A percentile compares a stretch with the other conserved stretches of the same genome.
phyloP scores from a whole-genome alignment of 2,113 vertebrate species.

The Antechinus flavipes region DNA sequence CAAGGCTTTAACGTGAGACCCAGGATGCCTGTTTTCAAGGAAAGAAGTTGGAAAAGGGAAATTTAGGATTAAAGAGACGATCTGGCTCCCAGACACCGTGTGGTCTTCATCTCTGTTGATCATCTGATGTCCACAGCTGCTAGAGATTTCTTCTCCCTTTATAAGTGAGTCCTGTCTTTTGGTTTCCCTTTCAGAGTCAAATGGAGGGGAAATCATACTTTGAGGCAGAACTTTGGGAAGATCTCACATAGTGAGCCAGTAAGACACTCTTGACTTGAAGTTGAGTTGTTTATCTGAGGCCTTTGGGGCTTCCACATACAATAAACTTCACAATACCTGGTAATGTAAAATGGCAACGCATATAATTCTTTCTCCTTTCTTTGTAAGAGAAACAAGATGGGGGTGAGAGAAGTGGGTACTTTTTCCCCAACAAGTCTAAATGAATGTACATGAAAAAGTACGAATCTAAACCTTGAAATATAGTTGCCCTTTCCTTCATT shows the following conservation, averaged over 20 bases:
- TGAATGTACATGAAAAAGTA: not conserved
- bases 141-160: conserved; percentile 22
- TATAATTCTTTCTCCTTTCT: not conserved
- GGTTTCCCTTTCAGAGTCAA: conserved; percentile 57
- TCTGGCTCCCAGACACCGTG: conserved; percentile 13
- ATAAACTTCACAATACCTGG: not conserved
- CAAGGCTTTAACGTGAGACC: not conserved
- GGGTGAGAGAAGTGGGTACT: no score
- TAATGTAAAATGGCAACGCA: not conserved
- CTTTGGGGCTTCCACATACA: not conserved
- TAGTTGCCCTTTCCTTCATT: not conserved
- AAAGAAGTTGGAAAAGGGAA: conserved; percentile 30
- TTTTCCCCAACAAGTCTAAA: not conserved
- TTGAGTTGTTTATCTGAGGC: conserved; percentile 43
- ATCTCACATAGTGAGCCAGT: conserved; percentile 64
- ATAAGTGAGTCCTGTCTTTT: conserved; percentile 46
- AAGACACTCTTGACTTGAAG: not conserved
- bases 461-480: not conserved
- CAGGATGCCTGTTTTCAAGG: not conserved
- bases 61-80: conserved; percentile 35
- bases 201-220: not conserved
- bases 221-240: conserved; percentile 52
- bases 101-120: not conserved
- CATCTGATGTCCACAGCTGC: conserved; percentile 56
- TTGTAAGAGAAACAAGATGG: not conserved